These are phyloP conservation scores for Petrocephalus schoutedeni DNA, from an alignment of 2,797 vertebrate genomes.

Conservation along the genomic window DNA sequence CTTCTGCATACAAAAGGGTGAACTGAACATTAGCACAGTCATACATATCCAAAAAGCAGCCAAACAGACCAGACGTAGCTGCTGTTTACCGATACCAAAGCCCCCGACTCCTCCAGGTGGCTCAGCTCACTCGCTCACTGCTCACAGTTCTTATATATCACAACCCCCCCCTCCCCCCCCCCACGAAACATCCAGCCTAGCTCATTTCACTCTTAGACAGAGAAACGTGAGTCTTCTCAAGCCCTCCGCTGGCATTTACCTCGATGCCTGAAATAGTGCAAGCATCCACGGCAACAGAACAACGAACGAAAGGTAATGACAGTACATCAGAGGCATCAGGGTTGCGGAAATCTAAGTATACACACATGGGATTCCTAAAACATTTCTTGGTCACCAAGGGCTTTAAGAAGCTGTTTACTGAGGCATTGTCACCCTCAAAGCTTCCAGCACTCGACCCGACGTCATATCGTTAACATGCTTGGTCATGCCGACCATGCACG, in stretches of 20 bases:
- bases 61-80: not conserved
- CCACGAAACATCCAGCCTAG: not conserved
- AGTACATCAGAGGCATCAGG: not conserved
- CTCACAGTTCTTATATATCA: not conserved
- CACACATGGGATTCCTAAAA: not conserved
- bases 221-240: not conserved
- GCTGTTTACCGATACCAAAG: not conserved
- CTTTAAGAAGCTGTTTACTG: not conserved
- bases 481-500: not conserved
- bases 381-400: not conserved
- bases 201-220: not conserved
- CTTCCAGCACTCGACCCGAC: not conserved
- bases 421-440: not conserved
- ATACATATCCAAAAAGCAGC: not conserved
- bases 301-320: not conserved
- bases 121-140: not conserved
- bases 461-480: not conserved
- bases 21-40: not conserved
- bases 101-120: not conserved
- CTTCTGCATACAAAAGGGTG: not conserved
- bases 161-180: not conserved
- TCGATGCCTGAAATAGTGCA: not conserved
- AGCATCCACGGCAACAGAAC: not conserved
- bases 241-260: not conserved
- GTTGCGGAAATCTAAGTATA: not conserved